Base-by-base conservation (phyloP, 1,140 invertebrate genomes). In the Bombus breviceps region DNA sequence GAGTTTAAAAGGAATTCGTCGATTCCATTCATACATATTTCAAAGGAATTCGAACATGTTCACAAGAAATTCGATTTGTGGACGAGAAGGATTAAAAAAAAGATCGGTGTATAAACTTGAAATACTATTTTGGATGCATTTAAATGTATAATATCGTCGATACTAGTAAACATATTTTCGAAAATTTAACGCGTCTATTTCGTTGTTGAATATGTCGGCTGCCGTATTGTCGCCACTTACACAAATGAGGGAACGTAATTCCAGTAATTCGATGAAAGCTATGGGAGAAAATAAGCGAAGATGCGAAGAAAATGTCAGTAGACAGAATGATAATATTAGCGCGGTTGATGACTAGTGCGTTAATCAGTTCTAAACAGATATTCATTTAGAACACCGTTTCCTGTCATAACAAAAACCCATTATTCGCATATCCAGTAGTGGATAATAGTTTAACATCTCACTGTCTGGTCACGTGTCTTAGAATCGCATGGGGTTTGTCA, bases 71-170 rank as follows among this genome's bases (percentile, higher is more conserved):
- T 62, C 68, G 43, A 53, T n/a, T 18, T 12, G 39, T 10, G 25
- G 37, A 53, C 57, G 57, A n/a, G 5, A 3, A 66, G 15, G 10
- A 53, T 41, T 47, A 13, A 34, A 28, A 34, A 28, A 37, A 25
- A 12, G 25, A 47, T n/a, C 32, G 6, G 34, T n/a, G 3, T 72
- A 39, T 82, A 43, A 34, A 34, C 37, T n/a, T 25, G 9, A 32
- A 43, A 74, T 82, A 74, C 72, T 82, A 75, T 74, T 43, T 41
- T 82, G 25, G 69, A 74, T 28, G n/a, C 69, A 28, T 72, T 72
- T 72, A 72, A 72, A 72, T n/a, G 25, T 39, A 41, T 1, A 41
- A 41, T 41, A 72, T 73, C 15, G 41, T 75, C 73, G 73, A 53
- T 41, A 47, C 47, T 10, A 25, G n/a, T 15, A 73, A 69, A 39